Evolutionary conservation across 2,113 vertebrate genomes (phyloP).

Genomic region (Triplophysa tibetana): DNA sequence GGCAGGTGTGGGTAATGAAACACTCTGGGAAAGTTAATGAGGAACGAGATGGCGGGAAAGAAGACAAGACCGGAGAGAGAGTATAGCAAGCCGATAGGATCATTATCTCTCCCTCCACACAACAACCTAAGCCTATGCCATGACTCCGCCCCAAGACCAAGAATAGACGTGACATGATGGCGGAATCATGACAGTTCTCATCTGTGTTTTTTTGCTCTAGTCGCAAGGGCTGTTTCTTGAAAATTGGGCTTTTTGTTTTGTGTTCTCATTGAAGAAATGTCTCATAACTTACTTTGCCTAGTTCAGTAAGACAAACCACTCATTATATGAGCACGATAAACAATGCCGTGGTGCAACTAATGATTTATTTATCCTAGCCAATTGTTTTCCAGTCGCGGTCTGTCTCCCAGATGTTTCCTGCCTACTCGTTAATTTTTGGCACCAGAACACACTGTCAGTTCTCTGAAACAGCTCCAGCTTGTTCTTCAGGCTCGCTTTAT

Average conservation of each 20-base stretch:
- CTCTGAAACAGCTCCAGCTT: not conserved
- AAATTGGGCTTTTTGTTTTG: no score
- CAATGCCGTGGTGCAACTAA: constrained; percentile 26
- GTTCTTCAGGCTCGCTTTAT: constrained; percentile 11
- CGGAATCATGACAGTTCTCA: not conserved
- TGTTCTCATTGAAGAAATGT: not conserved
- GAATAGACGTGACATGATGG: no score
- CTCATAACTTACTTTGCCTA: not conserved
- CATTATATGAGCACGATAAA: constrained; percentile 29
- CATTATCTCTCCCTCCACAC: no score
- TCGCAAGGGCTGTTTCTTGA: no score
- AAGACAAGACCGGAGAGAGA: no score
- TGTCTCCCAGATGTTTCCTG: constrained; percentile 34
- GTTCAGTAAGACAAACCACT: not conserved
- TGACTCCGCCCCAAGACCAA: no score
- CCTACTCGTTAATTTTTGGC: constrained; percentile 48
- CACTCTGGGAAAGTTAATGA: no score
- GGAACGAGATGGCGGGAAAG: no score
- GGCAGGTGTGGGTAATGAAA: no score
- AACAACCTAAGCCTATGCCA: no score
- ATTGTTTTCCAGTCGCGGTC: constrained; percentile 33
- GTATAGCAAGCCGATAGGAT: no score
- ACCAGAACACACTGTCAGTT: constrained; percentile 25
- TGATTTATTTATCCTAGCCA: constrained; percentile 55
- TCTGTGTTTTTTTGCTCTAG: not conserved